Base-by-base conservation (phyloP, 1,140 invertebrate species). In the Megalopta genalis region DNA sequence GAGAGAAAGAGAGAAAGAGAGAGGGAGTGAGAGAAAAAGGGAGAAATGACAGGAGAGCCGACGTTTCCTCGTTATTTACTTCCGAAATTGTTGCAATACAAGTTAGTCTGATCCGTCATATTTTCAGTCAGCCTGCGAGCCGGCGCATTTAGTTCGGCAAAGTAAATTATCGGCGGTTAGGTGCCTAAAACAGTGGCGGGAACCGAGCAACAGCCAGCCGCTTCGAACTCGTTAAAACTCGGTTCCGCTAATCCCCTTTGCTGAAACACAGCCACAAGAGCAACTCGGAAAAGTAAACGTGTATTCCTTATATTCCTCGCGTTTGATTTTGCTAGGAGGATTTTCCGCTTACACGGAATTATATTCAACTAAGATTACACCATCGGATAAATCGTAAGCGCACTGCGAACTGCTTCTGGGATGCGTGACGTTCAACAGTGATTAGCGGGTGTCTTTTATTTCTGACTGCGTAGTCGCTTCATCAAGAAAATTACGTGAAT, bases 151-250 rank as follows among this genome's bases (percentile, higher is more conserved):
- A 10, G 27, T 18, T 42, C 42, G n/a, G 23, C 27, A 14, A 37
- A 66, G 16, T n/a, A 39, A 74, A 66, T 74, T 74, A 25, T 66
- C 49, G 32, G 57, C 18, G 9, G n/a, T 21, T 25, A 65, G 65
- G 64, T 27, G 52, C 14, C 62, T 74, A 39, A 32, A 74, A 63
- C 21, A 46, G 27, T 37, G 32, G 25, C 14, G 46, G 60, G 39
- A 52, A 54, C 66, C 2, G 21, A 32, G 42, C 42, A n/a, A 25
- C 18, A 12, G 18, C n/a, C 46, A 27, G 9, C 10, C 12, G 39
- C 25, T 64, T 52, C 23, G 25, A 66, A 27, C 46, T 74, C 42
- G n/a, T 37, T 65, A 16, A 32, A 74, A 65, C 23, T 74, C 46
- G 12, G 16, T 18, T 21, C 32, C 3, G n/a, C 2, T 49, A 52